Base-by-base conservation (phyloP, 2,888 invertebrate species). In the Nomada ruficornis region DNA sequence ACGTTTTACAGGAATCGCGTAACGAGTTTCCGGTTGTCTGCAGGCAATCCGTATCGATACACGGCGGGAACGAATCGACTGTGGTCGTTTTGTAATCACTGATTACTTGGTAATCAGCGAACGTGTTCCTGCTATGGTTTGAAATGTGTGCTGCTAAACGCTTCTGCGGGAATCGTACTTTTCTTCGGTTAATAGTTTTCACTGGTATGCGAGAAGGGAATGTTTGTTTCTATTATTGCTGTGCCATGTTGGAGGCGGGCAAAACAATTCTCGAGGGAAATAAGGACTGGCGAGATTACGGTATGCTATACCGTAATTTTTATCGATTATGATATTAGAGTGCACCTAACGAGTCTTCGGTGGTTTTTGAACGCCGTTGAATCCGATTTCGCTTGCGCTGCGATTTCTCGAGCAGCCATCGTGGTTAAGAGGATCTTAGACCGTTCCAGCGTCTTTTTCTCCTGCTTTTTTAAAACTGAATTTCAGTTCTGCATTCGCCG, bases 281-380 rank as follows among this genome's bases (percentile, higher is more conserved):
- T 1, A 11, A 44, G 15, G 18, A 36, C 50, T 7, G 23, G 18
- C 10, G 20, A 36, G 36, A 60, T 71, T 62, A 36, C 11, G 0
- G 20, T 62, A 23, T 54, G 54, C 71, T 23, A n/a, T 23, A 54
- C 23, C n/a, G 71, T 57, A 63, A 63, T 57, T 42, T 57, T n/a
- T 36, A 57, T 77, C 76, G 76, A 77, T 63, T 64, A 23, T 55
- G 2, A n/a, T 20, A 44, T 77, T 65, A 59, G 59, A 67, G 44
- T 11, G 10, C 20, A n/a, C n/a, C n/a, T 50, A 65, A 72, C 62
- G 59, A 44, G 50, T 18, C 36, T 15, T 9, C 42, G n/a, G 3
- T 44, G 13, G 15, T 54, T 68, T 71, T 76, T 47, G 26, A 71
- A 64, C 50, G 18, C 23, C 50, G 13, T 52, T 63, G 42, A 71